phyloP scores from a whole-genome alignment of 2,888 invertebrate genomes.

The Tipula unca region DNA sequence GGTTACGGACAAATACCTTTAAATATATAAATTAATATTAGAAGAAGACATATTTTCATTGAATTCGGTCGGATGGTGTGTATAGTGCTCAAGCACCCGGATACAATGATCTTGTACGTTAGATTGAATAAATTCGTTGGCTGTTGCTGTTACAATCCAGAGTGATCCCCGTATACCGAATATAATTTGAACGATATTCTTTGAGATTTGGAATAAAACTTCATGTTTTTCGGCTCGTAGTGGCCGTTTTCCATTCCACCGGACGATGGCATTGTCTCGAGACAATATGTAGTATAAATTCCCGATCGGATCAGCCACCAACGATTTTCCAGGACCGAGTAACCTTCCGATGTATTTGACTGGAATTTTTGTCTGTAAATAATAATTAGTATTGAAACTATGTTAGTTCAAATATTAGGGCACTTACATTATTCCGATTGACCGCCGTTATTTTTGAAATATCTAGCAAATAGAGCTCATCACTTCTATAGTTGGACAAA shows the following conservation, averaged over 20 bases:
- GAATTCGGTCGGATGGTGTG: background rate
- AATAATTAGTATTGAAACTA: background rate
- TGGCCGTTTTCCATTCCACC: slow-evolving; percentile 26
- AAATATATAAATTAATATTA: background rate
- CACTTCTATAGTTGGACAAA: slow-evolving; percentile 21
- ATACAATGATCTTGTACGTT: slow-evolving; percentile 17
- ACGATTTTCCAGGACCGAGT: slow-evolving; percentile 25
- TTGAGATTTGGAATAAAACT: slow-evolving; percentile 26
- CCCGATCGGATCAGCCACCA: slow-evolving; percentile 26
- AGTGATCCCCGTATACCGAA: slow-evolving; percentile 28
- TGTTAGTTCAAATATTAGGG: background rate
- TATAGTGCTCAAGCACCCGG: background rate
- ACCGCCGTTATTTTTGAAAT: background rate
- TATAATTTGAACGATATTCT: slow-evolving; percentile 26
- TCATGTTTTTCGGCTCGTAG: slow-evolving; percentile 28
- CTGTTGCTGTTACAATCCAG: slow-evolving; percentile 24
- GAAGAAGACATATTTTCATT: background rate
- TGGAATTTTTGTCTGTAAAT: slow-evolving; percentile 1
- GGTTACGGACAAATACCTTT: background rate
- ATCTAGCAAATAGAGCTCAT: slow-evolving; percentile 22
- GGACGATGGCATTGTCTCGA: slow-evolving; percentile 26
- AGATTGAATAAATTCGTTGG: background rate
- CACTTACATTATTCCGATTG: background rate
- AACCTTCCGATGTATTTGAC: slow-evolving; percentile 25
- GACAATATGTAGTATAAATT: slow-evolving; percentile 26